phyloP scores from a whole-genome alignment of 2,797 vertebrate genomes.

The Bradypodion ventrale region DNA sequence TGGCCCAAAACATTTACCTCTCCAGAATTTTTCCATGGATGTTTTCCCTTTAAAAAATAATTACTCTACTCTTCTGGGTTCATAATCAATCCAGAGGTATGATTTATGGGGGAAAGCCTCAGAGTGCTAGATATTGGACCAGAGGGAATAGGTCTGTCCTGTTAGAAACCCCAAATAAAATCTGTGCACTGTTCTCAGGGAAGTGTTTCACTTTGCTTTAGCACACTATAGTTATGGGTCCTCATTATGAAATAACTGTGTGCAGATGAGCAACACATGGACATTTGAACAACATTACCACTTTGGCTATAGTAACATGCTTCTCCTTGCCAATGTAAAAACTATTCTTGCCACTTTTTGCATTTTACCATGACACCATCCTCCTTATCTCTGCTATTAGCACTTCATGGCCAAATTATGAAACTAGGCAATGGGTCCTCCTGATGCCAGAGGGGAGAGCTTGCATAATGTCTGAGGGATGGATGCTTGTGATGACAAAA shows the following conservation, averaged over 20 bases:
- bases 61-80: constrained; percentile 13
- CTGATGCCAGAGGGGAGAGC: too few relatives aligned
- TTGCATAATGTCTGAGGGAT: too few relatives aligned
- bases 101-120: background rate
- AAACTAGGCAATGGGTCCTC: too few relatives aligned
- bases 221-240: background rate
- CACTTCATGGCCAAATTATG: too few relatives aligned
- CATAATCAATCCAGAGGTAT: constrained; percentile 13
- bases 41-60: background rate
- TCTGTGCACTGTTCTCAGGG: constrained; percentile 28
- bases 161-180: constrained; percentile 13
- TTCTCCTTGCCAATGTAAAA: background rate
- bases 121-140: background rate
- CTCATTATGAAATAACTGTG: too few relatives aligned
- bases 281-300: background rate
- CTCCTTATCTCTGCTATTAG: too few relatives aligned
- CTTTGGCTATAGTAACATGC: too few relatives aligned
- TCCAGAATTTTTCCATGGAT: constrained; percentile 6
- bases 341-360: too few relatives aligned
- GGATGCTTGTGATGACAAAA: too few relatives aligned
- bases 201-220: background rate
- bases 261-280: background rate
- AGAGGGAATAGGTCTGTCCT: constrained; percentile 5
- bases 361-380: too few relatives aligned
- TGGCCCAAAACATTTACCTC: background rate